These are phyloP conservation scores for Pachyuromys duprasi DNA, from an alignment of 2,797 vertebrate genomes.

Conservation along the genomic window DNA sequence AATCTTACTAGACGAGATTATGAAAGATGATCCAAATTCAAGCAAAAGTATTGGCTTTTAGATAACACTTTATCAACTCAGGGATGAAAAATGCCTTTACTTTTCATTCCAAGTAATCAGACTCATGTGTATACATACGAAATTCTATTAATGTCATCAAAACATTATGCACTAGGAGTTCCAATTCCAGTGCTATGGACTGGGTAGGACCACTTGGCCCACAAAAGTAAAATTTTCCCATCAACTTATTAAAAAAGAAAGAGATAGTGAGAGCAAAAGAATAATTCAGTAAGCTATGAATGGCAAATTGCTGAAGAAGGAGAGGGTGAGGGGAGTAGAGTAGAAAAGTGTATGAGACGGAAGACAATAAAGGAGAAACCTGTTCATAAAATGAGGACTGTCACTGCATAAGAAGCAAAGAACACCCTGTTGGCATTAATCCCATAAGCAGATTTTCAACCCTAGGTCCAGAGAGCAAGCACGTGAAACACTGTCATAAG, in stretches of 20 bases:
- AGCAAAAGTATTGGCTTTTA: background rate
- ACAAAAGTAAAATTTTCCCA: background rate
- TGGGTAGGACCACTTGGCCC: background rate
- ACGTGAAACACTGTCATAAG: background rate
- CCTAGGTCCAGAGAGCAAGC: background rate
- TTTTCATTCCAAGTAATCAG: conserved; percentile 5
- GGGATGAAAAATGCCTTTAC: background rate
- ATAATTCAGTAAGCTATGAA: background rate
- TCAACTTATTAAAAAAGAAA: background rate
- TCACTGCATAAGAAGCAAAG: background rate
- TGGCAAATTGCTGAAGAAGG: background rate
- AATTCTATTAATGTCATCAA: background rate
- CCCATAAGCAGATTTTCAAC: background rate
- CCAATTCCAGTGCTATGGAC: background rate
- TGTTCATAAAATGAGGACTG: background rate
- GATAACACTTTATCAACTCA: background rate
- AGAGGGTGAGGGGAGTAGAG: background rate
- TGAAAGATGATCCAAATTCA: conserved; percentile 11
- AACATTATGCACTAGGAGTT: background rate
- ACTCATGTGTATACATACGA: background rate
- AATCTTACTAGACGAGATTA: background rate
- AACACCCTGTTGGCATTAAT: background rate
- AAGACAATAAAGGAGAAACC: background rate
- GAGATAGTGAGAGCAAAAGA: background rate
- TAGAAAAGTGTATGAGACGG: background rate